Evolutionary conservation across 2,797 vertebrate species (phyloP).

Genomic region (Sylvia borin): DNA sequence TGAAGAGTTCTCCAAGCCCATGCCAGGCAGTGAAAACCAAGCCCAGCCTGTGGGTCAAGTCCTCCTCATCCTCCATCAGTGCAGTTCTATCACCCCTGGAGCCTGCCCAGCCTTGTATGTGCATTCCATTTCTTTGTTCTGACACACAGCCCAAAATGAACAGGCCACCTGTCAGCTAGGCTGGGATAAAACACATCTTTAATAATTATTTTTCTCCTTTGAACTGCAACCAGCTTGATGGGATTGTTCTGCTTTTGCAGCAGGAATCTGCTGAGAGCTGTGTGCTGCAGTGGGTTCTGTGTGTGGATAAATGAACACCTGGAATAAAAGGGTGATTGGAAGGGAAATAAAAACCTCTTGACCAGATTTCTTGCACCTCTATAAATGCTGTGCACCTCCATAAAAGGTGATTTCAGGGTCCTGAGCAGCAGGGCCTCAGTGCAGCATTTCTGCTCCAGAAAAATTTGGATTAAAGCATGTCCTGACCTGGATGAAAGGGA

Average conservation of each 20-base stretch:
- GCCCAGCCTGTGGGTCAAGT: neutral
- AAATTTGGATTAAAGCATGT: neutral
- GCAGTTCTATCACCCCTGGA: too few relatives aligned
- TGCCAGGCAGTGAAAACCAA: neutral
- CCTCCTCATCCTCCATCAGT: rapidly evolving
- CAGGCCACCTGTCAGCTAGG: neutral
- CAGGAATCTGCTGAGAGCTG: neutral
- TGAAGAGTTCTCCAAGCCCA: neutral
- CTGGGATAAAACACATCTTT: neutral
- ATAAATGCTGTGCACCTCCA: neutral
- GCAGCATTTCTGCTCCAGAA: neutral
- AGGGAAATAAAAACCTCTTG: neutral
- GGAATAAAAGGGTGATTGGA: neutral
- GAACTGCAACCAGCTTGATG: neutral
- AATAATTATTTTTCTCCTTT: neutral
- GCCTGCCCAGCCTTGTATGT: rapidly evolving
- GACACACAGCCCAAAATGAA: neutral
- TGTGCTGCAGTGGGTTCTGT: neutral
- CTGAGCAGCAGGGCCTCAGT: neutral
- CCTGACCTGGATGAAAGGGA: neutral
- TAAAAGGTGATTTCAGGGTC: neutral
- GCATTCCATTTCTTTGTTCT: too few relatives aligned
- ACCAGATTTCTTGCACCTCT: neutral
- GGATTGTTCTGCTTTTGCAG: neutral
- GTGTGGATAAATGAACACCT: neutral